Evolutionary conservation across 2,797 vertebrate species (phyloP).

Genomic region (Psittacula derbiana): DNA sequence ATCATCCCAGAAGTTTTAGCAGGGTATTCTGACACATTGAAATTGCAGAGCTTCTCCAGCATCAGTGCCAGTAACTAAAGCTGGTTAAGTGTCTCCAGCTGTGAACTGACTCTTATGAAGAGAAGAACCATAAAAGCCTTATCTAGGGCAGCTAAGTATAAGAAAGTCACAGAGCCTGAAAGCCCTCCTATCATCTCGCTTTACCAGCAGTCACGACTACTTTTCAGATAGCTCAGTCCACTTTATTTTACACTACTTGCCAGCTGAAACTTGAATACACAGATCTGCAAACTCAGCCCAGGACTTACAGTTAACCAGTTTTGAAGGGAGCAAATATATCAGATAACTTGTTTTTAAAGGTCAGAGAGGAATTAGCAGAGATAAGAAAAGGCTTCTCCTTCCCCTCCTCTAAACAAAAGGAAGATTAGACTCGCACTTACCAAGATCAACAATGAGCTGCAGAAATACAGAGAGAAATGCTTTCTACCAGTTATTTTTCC

Average conservation of each 20-base stretch:
- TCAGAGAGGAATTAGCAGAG: background rate
- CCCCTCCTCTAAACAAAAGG: background rate
- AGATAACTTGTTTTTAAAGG: background rate
- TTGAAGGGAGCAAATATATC: background rate
- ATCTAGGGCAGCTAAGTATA: background rate
- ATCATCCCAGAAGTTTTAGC: background rate
- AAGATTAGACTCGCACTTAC: background rate
- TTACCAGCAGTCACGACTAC: background rate
- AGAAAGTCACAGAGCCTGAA: background rate
- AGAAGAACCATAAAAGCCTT: background rate
- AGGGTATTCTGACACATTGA: background rate
- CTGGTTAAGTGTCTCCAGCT: constrained; percentile 16
- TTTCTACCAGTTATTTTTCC: background rate
- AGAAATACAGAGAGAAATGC: background rate
- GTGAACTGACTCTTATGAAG: background rate
- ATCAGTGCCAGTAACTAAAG: background rate
- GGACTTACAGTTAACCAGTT: background rate
- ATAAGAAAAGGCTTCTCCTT: background rate
- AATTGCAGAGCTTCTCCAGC: background rate
- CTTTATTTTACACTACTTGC: background rate
- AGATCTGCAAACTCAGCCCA: background rate
- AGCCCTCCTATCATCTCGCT: background rate
- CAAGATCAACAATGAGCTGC: background rate
- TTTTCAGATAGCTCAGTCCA: background rate
- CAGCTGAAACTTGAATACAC: background rate